These are phyloP conservation scores for Sphinx pinastri DNA, from an alignment of 2,888 invertebrate species.

Conservation along the genomic window DNA sequence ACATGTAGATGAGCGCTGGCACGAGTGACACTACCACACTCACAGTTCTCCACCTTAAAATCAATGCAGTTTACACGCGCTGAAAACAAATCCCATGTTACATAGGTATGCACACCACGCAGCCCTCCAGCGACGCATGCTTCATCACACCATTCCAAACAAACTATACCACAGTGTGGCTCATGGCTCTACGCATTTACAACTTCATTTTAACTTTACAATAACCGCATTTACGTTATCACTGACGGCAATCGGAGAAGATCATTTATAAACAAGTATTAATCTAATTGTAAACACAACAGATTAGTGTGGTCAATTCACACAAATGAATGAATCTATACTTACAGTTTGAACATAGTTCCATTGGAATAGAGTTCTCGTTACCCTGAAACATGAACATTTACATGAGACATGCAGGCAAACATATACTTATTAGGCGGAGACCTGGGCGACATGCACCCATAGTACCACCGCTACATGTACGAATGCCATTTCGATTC, in stretches of 20 bases:
- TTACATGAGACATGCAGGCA: background rate
- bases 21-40: constrained; percentile 82
- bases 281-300: constrained; percentile 27
- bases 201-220: constrained; percentile 14
- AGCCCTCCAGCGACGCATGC: constrained; percentile 15
- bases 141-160: background rate
- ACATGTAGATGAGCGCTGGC: constrained; percentile 76
- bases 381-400: constrained; percentile 90
- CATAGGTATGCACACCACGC: constrained; percentile 62
- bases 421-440: background rate
- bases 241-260: constrained; percentile 16
- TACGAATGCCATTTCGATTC: background rate
- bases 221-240: constrained; percentile 9
- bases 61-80: constrained; percentile 85
- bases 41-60: constrained; percentile 85
- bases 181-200: constrained; percentile 5
- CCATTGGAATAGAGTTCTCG: constrained; percentile 98
- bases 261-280: constrained; percentile 22
- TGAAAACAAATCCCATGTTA: constrained; percentile 83
- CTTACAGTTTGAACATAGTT: constrained; percentile 98
- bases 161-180: constrained; percentile 9
- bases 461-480: background rate
- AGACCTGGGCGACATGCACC: background rate
- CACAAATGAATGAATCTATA: constrained; percentile 53
- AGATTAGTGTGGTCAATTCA: constrained; percentile 28